Evolutionary conservation across 2,888 invertebrate genomes (phyloP), one percentile per base, ranked within the genome.

Genomic region (Tridacna crocea): DNA sequence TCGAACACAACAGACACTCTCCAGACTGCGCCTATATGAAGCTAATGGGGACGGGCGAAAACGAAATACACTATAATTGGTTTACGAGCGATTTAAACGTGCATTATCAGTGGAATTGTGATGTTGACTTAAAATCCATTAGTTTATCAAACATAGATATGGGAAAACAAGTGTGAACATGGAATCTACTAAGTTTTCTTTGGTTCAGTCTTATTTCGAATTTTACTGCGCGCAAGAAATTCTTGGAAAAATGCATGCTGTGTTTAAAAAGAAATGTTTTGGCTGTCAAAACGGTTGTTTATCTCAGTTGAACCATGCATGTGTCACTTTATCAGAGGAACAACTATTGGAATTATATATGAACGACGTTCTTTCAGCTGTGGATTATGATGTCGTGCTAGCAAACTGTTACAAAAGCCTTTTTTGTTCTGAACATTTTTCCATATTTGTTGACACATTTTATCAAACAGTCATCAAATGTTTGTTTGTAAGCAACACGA

Each of bases 161-260:
- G 15, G 15, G 36, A 36, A 36, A 55, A 55, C 10, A 55, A 19
- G 15, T 15, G 15, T 55, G 19, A 55, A 55, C 55, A 82, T 82
- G 82, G 83, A 80, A 13, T 15, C 22, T 6, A 72, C 47, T 24
- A 65, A 80, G 47, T 63, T 77, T 26, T 65, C 80, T n/a, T 77
- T 80, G 55, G 22, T 80, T 27, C 48, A 80, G 15, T 80, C 77
- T 26, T 80, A 83, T 60, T 83, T 77, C 24, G 78, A 83, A 58
- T 83, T 80, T 75, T 78, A 72, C 36, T 83, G 77, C 27, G 77
- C 80, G 22, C 58, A 75, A 51, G 80, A 83, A 75, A 77, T 80
- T 27, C 26, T n/a, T 19, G 10, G 24, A 0, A 75, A 72, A 36
- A 77, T 75, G 77, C 19, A 24, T 51, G 15, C 60, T 17, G 80